Percentiles rank a stretch among this genome's conserved stretches.
phyloP scores from a whole-genome alignment of 2,888 invertebrate species.

The Apamea monoglypha region DNA sequence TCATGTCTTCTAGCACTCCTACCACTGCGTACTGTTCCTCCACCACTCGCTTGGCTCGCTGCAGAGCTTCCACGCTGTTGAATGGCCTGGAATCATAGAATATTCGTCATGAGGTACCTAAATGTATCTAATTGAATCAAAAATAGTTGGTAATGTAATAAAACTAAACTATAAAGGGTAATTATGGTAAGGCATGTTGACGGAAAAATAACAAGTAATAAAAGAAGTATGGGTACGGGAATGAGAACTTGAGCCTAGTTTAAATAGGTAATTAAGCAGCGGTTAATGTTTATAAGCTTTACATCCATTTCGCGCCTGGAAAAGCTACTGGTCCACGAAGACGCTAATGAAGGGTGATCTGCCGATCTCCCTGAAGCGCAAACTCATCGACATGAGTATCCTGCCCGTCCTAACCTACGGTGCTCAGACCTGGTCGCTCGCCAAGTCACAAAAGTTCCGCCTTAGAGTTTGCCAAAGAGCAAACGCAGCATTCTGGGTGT shows the following conservation, averaged over 20 bases:
- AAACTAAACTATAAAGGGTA: neutral
- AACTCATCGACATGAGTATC: too few species aligned
- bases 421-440: too few species aligned
- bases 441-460: too few species aligned
- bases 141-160: neutral
- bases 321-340: too few species aligned
- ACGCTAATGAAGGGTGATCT: too few species aligned
- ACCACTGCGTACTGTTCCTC: slow-evolving; percentile 97
- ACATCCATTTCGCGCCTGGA: neutral
- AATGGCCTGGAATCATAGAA: slow-evolving; percentile 92
- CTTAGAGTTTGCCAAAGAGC: too few species aligned
- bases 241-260: neutral
- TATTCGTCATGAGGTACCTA: neutral
- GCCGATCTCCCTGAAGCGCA: too few species aligned
- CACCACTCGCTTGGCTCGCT: slow-evolving; percentile 95
- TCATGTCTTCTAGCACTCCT: slow-evolving; percentile 96
- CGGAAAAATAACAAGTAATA: neutral
- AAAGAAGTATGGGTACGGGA: neutral
- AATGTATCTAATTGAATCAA: neutral
- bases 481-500: too few species aligned
- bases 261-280: neutral
- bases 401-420: too few species aligned
- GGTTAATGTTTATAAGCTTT: neutral
- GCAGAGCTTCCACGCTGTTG: slow-evolving; percentile 95
- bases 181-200: neutral